phyloP scores from a whole-genome alignment of 2,797 vertebrate species.

The Spea hammondii region DNA sequence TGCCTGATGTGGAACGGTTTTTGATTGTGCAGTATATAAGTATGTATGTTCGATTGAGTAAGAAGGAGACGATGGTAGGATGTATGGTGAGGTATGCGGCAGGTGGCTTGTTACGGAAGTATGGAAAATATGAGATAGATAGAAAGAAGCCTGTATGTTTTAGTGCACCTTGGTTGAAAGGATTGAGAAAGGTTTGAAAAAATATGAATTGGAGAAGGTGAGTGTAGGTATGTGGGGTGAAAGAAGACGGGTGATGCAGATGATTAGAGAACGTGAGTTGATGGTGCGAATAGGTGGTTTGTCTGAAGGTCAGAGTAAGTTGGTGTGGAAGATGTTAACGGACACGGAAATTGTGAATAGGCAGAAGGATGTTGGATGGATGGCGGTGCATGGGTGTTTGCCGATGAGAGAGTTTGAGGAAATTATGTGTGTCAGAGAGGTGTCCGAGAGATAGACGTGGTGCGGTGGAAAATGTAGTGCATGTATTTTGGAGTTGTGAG shows the following conservation, averaged over 20 bases:
- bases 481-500: background rate
- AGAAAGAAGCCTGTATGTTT: background rate
- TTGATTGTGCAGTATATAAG: background rate
- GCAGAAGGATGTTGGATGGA: conserved; percentile 1
- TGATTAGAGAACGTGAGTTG: background rate
- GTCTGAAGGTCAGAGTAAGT: background rate
- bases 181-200: background rate
- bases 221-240: background rate
- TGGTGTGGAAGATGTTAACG: background rate
- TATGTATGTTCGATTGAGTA: background rate
- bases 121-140: background rate
- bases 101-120: background rate
- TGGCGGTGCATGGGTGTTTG: background rate
- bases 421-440: background rate
- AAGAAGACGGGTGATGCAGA: background rate
- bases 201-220: background rate
- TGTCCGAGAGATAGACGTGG: background rate
- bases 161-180: background rate
- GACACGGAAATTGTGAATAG: background rate
- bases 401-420: background rate
- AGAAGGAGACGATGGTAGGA: background rate
- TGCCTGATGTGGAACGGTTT: background rate
- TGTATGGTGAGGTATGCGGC: conserved; percentile 2
- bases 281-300: background rate
- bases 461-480: background rate